Conservation (phyloP, 2,797 vertebrate genomes). For the Leptoclinus maculatus region DNA sequence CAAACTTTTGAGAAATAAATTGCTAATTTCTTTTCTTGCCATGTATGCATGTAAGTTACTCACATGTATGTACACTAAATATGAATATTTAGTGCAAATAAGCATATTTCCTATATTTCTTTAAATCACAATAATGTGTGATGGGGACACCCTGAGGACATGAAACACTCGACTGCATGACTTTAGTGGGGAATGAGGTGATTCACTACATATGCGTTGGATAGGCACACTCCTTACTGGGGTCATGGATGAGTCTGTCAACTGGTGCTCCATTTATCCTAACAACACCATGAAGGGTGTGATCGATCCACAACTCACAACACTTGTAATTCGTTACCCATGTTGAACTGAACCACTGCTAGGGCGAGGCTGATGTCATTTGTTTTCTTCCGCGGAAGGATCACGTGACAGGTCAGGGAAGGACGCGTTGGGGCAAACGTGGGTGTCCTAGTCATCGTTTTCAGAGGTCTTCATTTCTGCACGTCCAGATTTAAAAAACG, state of each 20-base stretch:
- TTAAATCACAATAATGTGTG: not conserved
- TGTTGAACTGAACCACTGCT: not conserved
- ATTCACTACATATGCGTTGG: not conserved
- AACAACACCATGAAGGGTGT: not conserved
- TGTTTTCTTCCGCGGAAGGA: no score
- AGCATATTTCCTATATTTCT: not conserved
- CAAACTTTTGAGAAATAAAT: not conserved
- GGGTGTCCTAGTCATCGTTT: not conserved
- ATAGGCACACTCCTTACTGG: constrained; percentile 10
- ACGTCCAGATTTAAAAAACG: not conserved
- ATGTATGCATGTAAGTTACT: not conserved
- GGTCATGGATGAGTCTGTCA: not conserved
- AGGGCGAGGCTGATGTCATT: no score
- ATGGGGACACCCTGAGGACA: not conserved
- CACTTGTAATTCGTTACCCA: not conserved
- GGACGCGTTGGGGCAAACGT: not conserved
- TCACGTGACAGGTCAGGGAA: not conserved
- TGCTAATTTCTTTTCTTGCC: not conserved
- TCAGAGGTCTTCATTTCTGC: not conserved
- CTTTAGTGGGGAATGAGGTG: not conserved
- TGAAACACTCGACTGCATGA: not conserved
- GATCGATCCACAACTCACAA: not conserved
- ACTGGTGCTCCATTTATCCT: not conserved
- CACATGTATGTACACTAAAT: not conserved
- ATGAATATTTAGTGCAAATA: not conserved